Evolutionary conservation across 2,888 invertebrate genomes (phyloP).

Genomic region (Candidula unifasciata): DNA sequence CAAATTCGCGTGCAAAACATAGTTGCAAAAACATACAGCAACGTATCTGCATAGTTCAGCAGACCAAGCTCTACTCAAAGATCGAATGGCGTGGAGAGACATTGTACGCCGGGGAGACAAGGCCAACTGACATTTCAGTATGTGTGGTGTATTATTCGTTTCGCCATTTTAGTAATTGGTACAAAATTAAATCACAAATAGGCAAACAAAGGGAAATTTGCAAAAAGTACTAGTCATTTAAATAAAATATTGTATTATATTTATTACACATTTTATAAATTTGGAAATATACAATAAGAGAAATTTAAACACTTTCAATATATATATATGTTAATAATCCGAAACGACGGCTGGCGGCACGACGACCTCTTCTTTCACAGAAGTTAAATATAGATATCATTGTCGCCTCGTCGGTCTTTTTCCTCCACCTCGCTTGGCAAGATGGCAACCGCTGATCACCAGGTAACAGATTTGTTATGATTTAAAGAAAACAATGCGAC

Average conservation of each 20-base stretch:
- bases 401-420: neutral
- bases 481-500: too few species aligned
- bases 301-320: too few species aligned
- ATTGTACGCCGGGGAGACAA: conserved; percentile 31
- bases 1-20: neutral
- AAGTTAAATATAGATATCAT: neutral
- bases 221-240: neutral
- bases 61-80: conserved; percentile 1
- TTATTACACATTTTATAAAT: too few species aligned
- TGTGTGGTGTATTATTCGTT: neutral
- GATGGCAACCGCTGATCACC: conserved; percentile 4
- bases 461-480: neutral
- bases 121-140: conserved; percentile 8
- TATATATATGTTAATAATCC: too few species aligned
- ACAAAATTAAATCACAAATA: neutral
- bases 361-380: too few species aligned
- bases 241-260: neutral
- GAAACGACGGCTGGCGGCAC: too few species aligned
- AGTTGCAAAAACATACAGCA: neutral
- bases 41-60: neutral
- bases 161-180: neutral
- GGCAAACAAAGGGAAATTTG: neutral
- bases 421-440: neutral
- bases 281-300: too few species aligned
- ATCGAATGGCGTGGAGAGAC: conserved; percentile 14